Evolutionary conservation across 2,888 invertebrate species (phyloP).

Genomic region (Caradrina kadenii): DNA sequence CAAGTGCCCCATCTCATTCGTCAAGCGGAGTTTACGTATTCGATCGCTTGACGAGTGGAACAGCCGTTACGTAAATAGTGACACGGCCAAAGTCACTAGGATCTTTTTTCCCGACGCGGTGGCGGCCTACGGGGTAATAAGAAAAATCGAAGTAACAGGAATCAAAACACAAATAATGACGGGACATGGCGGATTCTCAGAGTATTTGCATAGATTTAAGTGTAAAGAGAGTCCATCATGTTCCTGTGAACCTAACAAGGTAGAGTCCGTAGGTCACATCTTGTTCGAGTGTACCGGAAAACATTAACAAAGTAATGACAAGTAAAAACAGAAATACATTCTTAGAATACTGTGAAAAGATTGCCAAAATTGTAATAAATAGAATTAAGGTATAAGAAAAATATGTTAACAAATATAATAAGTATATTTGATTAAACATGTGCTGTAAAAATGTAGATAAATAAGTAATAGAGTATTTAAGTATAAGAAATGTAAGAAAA

Average conservation of each 20-base stretch:
- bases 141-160: no score
- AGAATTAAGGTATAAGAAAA: no score
- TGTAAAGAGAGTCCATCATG: background rate
- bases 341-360: no score
- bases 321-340: no score
- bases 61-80: background rate
- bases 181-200: background rate
- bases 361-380: no score
- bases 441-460: no score
- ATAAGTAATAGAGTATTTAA: no score
- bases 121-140: fast-evolving
- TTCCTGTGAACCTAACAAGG: background rate
- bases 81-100: background rate
- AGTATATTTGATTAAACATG: no score
- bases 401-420: no score
- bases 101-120: background rate
- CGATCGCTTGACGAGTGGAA: background rate
- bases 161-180: background rate
- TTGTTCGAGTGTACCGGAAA: background rate
- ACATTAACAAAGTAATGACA: background rate
- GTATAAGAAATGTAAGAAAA: no score
- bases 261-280: background rate
- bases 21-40: background rate
- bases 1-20: background rate
- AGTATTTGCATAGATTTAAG: background rate